Conservation (phyloP, 2,888 invertebrate genomes). For the Argyresthia albistria region DNA sequence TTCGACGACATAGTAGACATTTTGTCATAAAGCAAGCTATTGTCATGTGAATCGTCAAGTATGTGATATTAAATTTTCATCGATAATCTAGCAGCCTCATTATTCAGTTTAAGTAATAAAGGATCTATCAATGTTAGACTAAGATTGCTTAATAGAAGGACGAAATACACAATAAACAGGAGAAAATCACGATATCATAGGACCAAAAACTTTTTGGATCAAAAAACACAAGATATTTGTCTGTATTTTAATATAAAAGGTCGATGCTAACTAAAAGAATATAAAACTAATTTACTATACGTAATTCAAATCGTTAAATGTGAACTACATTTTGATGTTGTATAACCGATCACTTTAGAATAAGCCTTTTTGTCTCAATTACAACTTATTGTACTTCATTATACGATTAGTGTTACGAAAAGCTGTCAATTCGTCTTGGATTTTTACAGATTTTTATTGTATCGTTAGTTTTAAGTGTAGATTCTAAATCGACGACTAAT, state of each 20-base stretch:
- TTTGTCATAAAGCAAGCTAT: background rate
- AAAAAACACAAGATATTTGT: background rate
- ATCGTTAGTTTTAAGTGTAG: slow-evolving; percentile 41
- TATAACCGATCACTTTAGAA: slow-evolving; percentile 10
- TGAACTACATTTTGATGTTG: slow-evolving; percentile 27
- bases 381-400: slow-evolving; percentile 32
- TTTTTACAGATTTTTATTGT: slow-evolving; percentile 40
- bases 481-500: slow-evolving; percentile 15
- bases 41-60: slow-evolving; percentile 25
- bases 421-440: slow-evolving; percentile 63
- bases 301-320: slow-evolving; percentile 29
- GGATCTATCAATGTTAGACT: background rate
- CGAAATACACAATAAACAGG: background rate
- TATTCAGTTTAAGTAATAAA: slow-evolving; percentile 15
- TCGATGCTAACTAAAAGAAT: background rate
- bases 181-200: background rate
- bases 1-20: no score
- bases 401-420: slow-evolving; percentile 54
- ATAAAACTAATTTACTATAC: slow-evolving; percentile 32
- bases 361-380: slow-evolving; percentile 59
- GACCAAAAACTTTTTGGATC: slow-evolving; percentile 2
- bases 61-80: slow-evolving; percentile 35
- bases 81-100: slow-evolving; percentile 21
- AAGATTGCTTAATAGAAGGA: background rate
- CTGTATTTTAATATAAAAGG: slow-evolving; percentile 2